phyloP scores from a whole-genome alignment of 1,140 invertebrate genomes.

The Leguminivora glycinivorella region DNA sequence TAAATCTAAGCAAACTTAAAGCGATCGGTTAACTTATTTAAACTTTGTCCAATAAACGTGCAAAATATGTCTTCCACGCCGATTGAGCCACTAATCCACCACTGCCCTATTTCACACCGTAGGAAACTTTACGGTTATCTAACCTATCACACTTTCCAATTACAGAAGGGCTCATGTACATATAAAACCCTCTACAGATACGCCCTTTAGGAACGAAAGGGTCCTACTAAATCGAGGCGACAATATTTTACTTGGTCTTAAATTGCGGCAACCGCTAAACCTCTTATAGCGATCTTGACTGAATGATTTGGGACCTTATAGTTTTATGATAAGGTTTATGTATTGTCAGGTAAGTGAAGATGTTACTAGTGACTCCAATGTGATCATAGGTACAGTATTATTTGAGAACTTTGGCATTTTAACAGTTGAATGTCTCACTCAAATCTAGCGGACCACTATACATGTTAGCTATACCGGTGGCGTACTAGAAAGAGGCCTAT shows the following conservation, averaged over 20 bases:
- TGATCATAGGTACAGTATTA: not conserved
- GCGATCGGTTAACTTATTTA: too few species aligned
- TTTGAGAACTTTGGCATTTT: not conserved
- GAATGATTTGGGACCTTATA: not conserved
- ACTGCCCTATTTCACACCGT: conserved; percentile 17
- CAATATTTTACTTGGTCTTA: conserved; percentile 16
- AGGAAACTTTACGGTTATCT: conserved; percentile 7
- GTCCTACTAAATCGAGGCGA: not conserved
- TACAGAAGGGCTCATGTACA: not conserved
- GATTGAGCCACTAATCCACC: not conserved
- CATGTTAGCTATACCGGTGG: not conserved
- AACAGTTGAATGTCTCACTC: not conserved
- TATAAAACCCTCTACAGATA: not conserved
- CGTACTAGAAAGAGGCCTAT: too few species aligned
- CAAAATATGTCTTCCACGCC: not conserved
- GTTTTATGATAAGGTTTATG: not conserved
- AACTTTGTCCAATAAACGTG: not conserved
- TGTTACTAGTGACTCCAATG: not conserved
- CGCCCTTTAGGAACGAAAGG: not conserved
- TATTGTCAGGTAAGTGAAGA: not conserved
- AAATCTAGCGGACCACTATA: not conserved
- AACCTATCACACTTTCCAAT: not conserved
- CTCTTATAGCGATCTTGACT: not conserved
- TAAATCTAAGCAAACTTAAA: too few species aligned
- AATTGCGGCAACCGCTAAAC: conserved; percentile 10